These are phyloP conservation scores for Lasioglossum leucozonium DNA, from an alignment of 2,888 invertebrate genomes.

Conservation along the genomic window DNA sequence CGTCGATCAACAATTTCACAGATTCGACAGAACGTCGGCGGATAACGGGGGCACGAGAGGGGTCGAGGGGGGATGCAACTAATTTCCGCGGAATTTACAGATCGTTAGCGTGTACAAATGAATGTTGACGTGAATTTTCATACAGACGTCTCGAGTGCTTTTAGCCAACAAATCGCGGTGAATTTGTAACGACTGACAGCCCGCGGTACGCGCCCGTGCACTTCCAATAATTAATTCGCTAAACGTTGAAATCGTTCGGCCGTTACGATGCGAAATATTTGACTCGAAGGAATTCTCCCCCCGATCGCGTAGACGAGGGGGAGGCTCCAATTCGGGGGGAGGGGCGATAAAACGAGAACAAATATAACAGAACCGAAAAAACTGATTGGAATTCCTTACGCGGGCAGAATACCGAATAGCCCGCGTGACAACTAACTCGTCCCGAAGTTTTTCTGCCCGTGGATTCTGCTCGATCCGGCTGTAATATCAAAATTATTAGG, in stretches of 20 bases:
- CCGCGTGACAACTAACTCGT: slow-evolving; percentile 5
- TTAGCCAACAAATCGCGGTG: slow-evolving; percentile 60
- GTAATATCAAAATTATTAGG: no score
- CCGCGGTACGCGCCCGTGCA: slow-evolving; percentile 21
- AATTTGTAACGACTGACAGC: slow-evolving; percentile 58
- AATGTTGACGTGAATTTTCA: slow-evolving; percentile 62
- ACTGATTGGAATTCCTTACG: slow-evolving; percentile 33
- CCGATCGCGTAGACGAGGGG: not conserved
- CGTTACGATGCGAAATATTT: slow-evolving; percentile 42
- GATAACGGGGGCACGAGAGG: not conserved
- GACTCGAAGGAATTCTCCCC: slow-evolving; percentile 30
- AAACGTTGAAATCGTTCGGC: slow-evolving; percentile 49
- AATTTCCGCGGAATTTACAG: slow-evolving; percentile 59
- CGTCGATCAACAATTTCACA: slow-evolving; percentile 47
- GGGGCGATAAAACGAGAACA: not conserved
- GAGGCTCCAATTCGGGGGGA: not conserved
- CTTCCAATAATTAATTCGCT: slow-evolving; percentile 61
- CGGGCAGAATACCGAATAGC: slow-evolving; percentile 28
- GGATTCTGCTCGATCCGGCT: not conserved
- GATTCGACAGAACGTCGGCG: slow-evolving; percentile 14
- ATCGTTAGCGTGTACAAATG: slow-evolving; percentile 56
- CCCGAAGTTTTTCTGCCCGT: not conserved
- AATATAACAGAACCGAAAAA: not conserved
- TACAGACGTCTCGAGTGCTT: slow-evolving; percentile 53
- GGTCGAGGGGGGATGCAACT: slow-evolving; percentile 18